Evolutionary conservation across 1,140 invertebrate genomes (phyloP), one percentile per base, ranked within the genome.

Genomic region (Diorhabda sublineata): DNA sequence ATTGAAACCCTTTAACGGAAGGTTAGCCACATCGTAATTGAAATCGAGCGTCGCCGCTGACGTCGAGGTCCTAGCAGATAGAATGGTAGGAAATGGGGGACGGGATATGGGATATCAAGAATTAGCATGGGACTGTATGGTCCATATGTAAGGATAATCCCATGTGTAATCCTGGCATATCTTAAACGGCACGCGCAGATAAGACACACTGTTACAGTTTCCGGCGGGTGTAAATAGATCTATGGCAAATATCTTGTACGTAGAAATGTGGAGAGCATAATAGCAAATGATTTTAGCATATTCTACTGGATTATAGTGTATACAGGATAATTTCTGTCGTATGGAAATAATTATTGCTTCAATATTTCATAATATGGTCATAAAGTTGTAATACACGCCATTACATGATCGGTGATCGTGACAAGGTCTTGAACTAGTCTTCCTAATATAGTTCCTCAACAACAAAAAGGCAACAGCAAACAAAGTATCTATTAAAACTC

Each of bases 71-170:
- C 47, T 58, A 65, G 43, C 64, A 65, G 64, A 66, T 70, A 67
- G 66, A 70, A 64, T 52, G n/a, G 47, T 52, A 52, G 47, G 47
- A 52, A 52, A 52, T 52, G 45, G 58, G 61, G 57, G 65, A 69
- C 61, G 63, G 59, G 68, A 61, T 59, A 64, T 59, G 42, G 66
- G 70, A 57, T 68, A 71, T 71, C 70, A 71, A 64, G 71, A 70
- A 73, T 73, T 73, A 73, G 71, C 71, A 73, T 73, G 66, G 69
- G 71, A 73, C 67, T 67, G 47, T 52, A 52, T 52, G n/a, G 71
- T 73, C 69, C 71, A 73, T 73, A 73, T 73, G 71, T 73, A 73
- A 73, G 68, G 71, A 73, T 73, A 73, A 73, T 73, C 71, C 71
- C 71, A 41, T 62, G 71, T 73, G 71, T 73, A 73, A 73, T 73